Base-by-base conservation (phyloP, 2,888 invertebrate species). In the Agrochola lychnidis region DNA sequence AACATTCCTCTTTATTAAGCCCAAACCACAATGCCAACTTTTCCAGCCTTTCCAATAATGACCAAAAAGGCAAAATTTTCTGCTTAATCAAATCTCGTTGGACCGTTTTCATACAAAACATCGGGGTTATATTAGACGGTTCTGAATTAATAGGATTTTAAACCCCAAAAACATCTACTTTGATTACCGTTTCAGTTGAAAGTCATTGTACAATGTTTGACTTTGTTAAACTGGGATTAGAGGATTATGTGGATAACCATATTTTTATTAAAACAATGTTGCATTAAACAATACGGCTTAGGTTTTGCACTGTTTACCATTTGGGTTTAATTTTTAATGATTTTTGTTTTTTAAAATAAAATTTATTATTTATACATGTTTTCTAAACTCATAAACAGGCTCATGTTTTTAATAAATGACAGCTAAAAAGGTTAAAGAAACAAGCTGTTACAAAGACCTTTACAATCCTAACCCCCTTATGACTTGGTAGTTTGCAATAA, bases 131-230 rank as follows among this genome's bases (percentile, higher is more conserved):
- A 86, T 82, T 79, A 83, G 70, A 81, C 67, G 70, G 74, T 68
- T 61, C 81, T 67, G 76, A 86, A 79, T 82, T 87, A 86, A 87
- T 87, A 76, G 82, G 86, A 87, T 86, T 87, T 85, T 69, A 76
- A 30, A 86, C 79, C 82, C 76, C 66, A 74, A 81, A 36, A 68
- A 73, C 81, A 82, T 84, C 73, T 70, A 79, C 79, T 74, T 79
- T 82, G 82, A 79, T 82, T 76, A 85, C 70, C 70, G 70, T 85
- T 83, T 78, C 71, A 82, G 36, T 59, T 14, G 40, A 79, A 85
- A 82, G 79, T 79, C 79, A 79, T 70, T 67, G 76, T 79, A 76
- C 78, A 75, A 70, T 79, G 73, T 88, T 87, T 84, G 78, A 83
- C 84, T 84, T 82, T 77, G 78, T 86, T 83, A 62, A 70, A 79